Percentiles rank a stretch among this genome's conserved stretches.
These are phyloP conservation scores for Seira musarum DNA, from an alignment of 2,888 invertebrate genomes.

Conservation along the genomic window DNA sequence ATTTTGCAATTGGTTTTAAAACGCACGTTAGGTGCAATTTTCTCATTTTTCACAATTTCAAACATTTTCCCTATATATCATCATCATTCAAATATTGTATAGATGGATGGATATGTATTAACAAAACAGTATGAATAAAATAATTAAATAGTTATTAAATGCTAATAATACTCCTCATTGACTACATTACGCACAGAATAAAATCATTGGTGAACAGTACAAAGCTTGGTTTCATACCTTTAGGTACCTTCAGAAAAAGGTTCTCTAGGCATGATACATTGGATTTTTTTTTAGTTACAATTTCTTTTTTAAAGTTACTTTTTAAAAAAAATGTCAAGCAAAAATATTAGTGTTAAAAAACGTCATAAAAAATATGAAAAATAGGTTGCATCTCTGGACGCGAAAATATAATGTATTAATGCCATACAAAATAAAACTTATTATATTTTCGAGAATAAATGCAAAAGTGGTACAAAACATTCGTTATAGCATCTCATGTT, in stretches of 20 bases:
- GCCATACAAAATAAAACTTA: conserved; percentile 14
- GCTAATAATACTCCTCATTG: conserved; percentile 57
- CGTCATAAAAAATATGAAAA: background rate
- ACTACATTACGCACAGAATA: conserved; percentile 51
- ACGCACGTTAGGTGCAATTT: background rate
- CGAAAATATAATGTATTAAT: background rate
- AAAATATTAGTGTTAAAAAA: too few species aligned
- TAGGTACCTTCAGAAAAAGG: too few species aligned
- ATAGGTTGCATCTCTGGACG: too few species aligned
- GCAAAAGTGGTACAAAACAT: conserved; percentile 19
- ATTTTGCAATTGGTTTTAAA: background rate
- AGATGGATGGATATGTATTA: background rate
- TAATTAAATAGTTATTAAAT: conserved; percentile 18
- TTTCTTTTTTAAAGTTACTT: too few species aligned
- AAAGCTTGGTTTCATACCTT: background rate
- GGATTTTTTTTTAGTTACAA: too few species aligned
- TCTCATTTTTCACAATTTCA: background rate
- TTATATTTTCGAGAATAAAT: conserved; percentile 23
- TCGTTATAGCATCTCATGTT: conserved; percentile 7
- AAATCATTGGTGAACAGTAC: conserved; percentile 46
- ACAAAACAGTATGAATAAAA: background rate
- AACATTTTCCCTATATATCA: background rate
- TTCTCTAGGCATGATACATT: too few species aligned
- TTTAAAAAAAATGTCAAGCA: too few species aligned
- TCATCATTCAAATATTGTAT: background rate